A percentile compares a stretch with the other conserved stretches of the same genome.
Evolutionary conservation across 2,113 vertebrate species (phyloP).

Genomic region (Circaetus cinerascens): DNA sequence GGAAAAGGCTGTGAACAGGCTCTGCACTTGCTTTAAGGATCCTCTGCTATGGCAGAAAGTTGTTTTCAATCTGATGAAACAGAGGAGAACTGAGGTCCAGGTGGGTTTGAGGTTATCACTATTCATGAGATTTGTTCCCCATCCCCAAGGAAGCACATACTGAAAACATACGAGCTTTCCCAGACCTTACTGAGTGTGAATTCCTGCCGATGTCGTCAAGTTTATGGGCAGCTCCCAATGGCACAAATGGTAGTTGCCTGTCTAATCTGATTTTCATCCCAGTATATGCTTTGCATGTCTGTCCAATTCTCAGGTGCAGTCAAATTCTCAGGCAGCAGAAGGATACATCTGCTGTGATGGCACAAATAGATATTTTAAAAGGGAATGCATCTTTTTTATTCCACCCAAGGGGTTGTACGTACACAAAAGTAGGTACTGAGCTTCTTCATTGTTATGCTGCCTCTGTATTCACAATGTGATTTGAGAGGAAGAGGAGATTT

Average conservation of each 20-base stretch:
- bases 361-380: background rate
- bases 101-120: background rate
- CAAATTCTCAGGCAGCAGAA: background rate
- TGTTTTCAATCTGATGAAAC: background rate
- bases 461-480: background rate
- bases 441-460: background rate
- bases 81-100: background rate
- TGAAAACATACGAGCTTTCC: background rate
- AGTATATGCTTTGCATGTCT: background rate
- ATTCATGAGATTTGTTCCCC: background rate
- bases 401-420: background rate
- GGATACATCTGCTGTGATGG: background rate
- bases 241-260: background rate
- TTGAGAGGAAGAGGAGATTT: background rate
- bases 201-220: background rate
- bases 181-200: background rate
- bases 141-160: background rate
- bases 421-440: background rate
- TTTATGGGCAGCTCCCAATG: background rate
- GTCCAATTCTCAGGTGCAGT: background rate
- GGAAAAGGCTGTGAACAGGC: background rate
- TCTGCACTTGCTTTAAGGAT: background rate
- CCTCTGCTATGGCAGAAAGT: background rate
- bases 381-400: background rate
- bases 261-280: background rate